Conservation (phyloP, 1,140 invertebrate genomes). For the Leptinotarsa lineolata region DNA sequence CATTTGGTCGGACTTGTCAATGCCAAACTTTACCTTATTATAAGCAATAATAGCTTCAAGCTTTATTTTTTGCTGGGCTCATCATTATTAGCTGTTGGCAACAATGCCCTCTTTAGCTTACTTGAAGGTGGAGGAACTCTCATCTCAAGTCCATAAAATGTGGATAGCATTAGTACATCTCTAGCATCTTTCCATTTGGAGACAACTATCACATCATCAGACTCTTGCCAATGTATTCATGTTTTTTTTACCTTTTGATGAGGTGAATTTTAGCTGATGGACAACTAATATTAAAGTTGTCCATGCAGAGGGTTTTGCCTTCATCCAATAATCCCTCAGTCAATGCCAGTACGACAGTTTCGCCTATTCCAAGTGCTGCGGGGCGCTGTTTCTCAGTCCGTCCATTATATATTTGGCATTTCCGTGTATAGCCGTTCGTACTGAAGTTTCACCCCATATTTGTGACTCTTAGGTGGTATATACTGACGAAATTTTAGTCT, state of each 20-base stretch:
- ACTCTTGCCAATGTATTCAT: constrained; percentile 46
- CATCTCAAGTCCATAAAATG: constrained; percentile 27
- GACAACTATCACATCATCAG: constrained; percentile 54
- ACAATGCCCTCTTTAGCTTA: neutral
- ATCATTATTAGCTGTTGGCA: constrained; percentile 13
- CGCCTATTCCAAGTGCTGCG: neutral
- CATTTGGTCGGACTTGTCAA: neutral
- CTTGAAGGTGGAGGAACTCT: constrained; percentile 1
- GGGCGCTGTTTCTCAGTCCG: constrained; percentile 30
- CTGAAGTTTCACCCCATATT: constrained; percentile 38
- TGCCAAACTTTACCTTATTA: neutral
- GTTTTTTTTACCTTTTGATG: constrained; percentile 45
- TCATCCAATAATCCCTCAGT: constrained; percentile 22
- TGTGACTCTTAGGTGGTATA: constrained; percentile 29
- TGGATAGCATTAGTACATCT: constrained; percentile 55
- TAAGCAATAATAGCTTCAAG: neutral
- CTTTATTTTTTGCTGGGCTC: constrained; percentile 3
- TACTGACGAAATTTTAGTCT: constrained; percentile 25
- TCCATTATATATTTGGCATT: constrained; percentile 47
- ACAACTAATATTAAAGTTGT: constrained; percentile 55
- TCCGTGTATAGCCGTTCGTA: constrained; percentile 47
- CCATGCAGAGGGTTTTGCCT: constrained; percentile 35
- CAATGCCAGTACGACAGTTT: constrained; percentile 13
- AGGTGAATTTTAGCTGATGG: constrained; percentile 53
- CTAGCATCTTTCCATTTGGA: constrained; percentile 57